These are phyloP conservation scores for Eremophila alpestris DNA, from an alignment of 2,797 vertebrate genomes.

Conservation along the genomic window DNA sequence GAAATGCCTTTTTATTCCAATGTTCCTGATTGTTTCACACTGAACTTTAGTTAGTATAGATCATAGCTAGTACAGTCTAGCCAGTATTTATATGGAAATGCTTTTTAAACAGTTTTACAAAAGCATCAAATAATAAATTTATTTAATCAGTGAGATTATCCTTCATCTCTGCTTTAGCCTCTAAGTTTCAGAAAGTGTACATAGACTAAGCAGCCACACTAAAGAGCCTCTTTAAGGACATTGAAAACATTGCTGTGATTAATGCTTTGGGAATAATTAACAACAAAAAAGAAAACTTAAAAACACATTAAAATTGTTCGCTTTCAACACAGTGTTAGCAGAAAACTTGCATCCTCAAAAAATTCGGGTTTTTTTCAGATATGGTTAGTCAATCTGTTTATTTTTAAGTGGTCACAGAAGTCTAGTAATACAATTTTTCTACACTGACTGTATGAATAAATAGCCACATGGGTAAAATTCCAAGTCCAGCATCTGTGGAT, in stretches of 20 bases:
- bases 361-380: background rate
- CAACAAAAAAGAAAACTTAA: background rate
- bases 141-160: background rate
- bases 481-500: background rate
- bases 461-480: background rate
- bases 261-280: background rate
- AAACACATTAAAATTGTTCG: background rate
- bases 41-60: background rate
- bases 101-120: background rate
- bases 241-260: background rate
- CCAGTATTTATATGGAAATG: background rate
- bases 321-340: background rate
- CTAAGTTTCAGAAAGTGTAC: background rate
- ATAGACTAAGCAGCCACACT: background rate
- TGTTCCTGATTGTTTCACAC: background rate
- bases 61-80: background rate
- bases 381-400: background rate
- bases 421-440: background rate
- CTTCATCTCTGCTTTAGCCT: background rate
- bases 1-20: constrained; percentile 19
- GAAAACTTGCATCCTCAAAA: background rate
- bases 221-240: background rate
- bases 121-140: background rate
- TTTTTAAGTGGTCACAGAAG: constrained; percentile 21
- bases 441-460: background rate